These are phyloP conservation scores for Rhyzopertha dominica DNA, from an alignment of 1,140 invertebrate genomes.

Conservation along the genomic window DNA sequence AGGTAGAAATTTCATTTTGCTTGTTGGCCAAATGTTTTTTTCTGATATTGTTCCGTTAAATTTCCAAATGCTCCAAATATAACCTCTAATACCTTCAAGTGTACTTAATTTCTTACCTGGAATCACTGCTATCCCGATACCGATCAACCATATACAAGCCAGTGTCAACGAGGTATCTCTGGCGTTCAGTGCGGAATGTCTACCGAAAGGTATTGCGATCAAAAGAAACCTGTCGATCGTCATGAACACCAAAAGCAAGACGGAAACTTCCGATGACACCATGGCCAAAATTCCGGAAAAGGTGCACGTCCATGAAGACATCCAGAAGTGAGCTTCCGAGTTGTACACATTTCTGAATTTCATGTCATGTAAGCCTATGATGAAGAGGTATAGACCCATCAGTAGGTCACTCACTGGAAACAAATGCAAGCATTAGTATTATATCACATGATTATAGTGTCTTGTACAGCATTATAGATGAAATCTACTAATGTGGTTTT, in stretches of 20 bases:
- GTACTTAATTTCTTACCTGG: slow-evolving; percentile 49
- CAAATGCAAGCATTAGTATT: too few species aligned
- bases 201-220: slow-evolving; percentile 63
- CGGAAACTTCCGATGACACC: slow-evolving; percentile 67
- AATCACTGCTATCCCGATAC: slow-evolving; percentile 58
- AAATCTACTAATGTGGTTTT: too few species aligned
- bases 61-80: too few species aligned
- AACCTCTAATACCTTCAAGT: slow-evolving; percentile 5
- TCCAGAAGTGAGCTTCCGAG: slow-evolving; percentile 57
- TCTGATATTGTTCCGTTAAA: neutral
- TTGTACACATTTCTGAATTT: slow-evolving; percentile 61
- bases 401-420: slow-evolving; percentile 65
- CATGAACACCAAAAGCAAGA: slow-evolving; percentile 71
- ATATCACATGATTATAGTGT: too few species aligned
- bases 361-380: slow-evolving; percentile 64
- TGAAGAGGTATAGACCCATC: slow-evolving; percentile 72
- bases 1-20: neutral
- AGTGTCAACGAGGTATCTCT: slow-evolving; percentile 53
- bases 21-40: neutral
- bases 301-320: slow-evolving; percentile 62
- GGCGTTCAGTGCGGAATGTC: slow-evolving; percentile 52
- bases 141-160: slow-evolving; percentile 59
- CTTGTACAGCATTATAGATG: too few species aligned
- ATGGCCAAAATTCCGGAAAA: slow-evolving; percentile 61
- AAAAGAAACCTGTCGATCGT: slow-evolving; percentile 69